Evolutionary conservation across 2,113 vertebrate species (phyloP).

Genomic region (Hemichromis elongatus): DNA sequence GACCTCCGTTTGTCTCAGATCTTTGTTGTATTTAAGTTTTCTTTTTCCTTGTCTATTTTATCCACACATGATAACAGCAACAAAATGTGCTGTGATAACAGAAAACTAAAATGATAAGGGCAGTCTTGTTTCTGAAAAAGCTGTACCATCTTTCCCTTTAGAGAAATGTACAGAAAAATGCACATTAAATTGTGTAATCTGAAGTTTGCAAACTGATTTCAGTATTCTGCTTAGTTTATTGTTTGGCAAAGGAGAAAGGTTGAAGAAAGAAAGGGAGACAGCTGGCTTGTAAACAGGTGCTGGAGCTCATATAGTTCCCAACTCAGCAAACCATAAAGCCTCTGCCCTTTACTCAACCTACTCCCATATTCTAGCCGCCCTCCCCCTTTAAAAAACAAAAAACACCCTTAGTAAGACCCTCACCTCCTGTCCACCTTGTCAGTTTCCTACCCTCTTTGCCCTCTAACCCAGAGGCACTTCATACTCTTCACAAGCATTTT

Average conservation of each 20-base stretch:
- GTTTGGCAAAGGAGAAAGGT: neutral
- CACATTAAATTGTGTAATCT: neutral
- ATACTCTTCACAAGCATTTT: neutral
- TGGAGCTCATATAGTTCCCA: neutral
- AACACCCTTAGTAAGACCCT: neutral
- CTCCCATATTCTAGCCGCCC: neutral
- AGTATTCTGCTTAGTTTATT: neutral
- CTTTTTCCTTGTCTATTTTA: neutral
- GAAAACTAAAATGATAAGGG: neutral
- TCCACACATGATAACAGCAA: neutral
- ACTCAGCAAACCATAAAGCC: conserved; percentile 2
- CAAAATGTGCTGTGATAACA: neutral
- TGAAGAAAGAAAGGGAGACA: neutral
- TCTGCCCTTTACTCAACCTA: neutral
- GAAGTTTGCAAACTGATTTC: neutral
- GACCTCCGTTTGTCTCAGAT: neutral
- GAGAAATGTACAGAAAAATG: neutral
- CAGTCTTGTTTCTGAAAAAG: neutral
- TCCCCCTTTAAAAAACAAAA: neutral
- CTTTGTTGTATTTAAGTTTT: neutral
- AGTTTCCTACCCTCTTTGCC: neutral
- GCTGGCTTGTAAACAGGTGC: conserved; percentile 35
- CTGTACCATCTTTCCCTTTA: neutral
- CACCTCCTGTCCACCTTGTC: neutral
- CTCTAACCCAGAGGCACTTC: conserved; percentile 9